phyloP scores from a whole-genome alignment of 1,140 invertebrate genomes.

The Pseudomyrmex cubaensis region DNA sequence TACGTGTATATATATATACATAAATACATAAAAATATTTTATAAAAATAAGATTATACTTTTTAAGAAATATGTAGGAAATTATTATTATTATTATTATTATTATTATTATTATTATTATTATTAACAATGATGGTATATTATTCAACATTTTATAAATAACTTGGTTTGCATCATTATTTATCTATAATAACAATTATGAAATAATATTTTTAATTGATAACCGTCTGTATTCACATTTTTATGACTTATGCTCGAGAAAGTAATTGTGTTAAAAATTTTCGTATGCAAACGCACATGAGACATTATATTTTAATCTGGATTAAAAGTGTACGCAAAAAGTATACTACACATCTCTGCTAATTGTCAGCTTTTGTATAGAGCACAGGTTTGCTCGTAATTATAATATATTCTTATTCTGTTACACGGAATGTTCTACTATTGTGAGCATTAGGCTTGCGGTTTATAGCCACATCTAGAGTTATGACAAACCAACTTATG shows the following conservation, averaged over 20 bases:
- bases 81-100: neutral
- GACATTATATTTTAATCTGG: conserved; percentile 38
- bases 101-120: neutral
- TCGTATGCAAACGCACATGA: conserved; percentile 2
- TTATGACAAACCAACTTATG: neutral
- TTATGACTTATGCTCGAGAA: neutral
- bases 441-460: conserved; percentile 34
- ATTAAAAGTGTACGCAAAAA: conserved; percentile 19
- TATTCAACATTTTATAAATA: no score
- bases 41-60: no score
- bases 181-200: neutral
- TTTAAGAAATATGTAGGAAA: no score
- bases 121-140: neutral
- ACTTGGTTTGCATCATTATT: neutral
- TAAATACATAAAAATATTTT: no score
- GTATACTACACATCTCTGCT: neutral
- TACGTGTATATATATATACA: no score
- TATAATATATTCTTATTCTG: conserved; percentile 39
- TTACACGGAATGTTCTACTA: conserved; percentile 51
- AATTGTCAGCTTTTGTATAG: conserved; percentile 24
- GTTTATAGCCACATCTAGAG: conserved; percentile 25
- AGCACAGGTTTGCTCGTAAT: conserved; percentile 19
- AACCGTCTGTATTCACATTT: neutral
- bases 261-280: conserved; percentile 19
- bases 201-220: neutral